phyloP scores from a whole-genome alignment of 2,888 invertebrate genomes.

The Pristionchus exspectatus region DNA sequence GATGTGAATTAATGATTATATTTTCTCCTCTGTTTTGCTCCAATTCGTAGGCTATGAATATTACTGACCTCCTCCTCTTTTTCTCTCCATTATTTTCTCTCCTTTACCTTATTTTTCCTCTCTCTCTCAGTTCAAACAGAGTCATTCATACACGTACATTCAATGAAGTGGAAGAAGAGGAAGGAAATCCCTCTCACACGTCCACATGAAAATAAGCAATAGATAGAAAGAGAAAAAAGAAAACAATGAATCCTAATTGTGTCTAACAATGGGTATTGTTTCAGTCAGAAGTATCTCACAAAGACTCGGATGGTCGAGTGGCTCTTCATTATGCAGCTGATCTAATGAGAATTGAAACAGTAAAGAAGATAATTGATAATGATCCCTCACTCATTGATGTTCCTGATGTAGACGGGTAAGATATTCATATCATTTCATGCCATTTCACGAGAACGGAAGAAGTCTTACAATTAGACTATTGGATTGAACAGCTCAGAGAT shows the following conservation, averaged over 20 bases:
- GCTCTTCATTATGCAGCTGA: conserved; percentile 95
- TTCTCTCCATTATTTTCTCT: not conserved
- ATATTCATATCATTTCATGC: not conserved
- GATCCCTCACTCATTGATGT: conserved; percentile 89
- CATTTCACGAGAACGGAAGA: conserved; percentile 6
- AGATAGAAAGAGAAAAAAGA: not conserved
- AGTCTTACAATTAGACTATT: not conserved
- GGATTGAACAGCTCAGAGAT: not conserved
- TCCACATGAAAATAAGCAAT: not conserved
- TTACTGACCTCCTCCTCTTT: not conserved
- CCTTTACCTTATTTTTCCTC: conserved; percentile 9
- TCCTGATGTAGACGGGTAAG: conserved; percentile 20
- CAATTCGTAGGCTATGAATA: not conserved
- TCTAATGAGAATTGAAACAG: conserved; percentile 84
- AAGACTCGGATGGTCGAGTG: conserved; percentile 81
- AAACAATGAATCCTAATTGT: not conserved
- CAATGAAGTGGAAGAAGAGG: conserved; percentile 28
- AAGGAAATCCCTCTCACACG: not conserved
- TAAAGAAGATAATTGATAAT: conserved; percentile 85
- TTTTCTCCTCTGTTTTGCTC: not conserved
- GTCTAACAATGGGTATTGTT: not conserved
- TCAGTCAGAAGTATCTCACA: conserved; percentile 58
- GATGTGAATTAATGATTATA: not conserved
- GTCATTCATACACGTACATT: conserved; percentile 13
- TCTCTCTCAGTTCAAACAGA: conserved; percentile 1